These are phyloP conservation scores for Campoplex nolae DNA, from an alignment of 2,888 invertebrate species.

Conservation along the genomic window DNA sequence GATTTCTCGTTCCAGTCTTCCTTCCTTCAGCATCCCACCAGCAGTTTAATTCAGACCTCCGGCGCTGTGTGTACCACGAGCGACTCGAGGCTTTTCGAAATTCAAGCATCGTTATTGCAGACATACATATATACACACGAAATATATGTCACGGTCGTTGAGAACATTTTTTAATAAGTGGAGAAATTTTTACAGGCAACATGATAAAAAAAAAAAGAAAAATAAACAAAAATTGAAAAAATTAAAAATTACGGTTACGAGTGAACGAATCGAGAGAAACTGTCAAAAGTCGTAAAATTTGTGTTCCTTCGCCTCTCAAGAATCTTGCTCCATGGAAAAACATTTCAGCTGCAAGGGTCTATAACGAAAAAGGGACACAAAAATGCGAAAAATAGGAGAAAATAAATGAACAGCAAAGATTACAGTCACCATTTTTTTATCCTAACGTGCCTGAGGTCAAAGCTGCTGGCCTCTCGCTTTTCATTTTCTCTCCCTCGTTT, in stretches of 20 bases:
- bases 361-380: constrained; percentile 1
- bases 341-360: background rate
- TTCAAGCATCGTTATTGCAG: background rate
- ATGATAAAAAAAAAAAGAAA: background rate
- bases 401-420: constrained; percentile 44
- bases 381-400: constrained; percentile 52
- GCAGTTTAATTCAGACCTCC: constrained; percentile 10
- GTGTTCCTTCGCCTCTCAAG: rapidly evolving
- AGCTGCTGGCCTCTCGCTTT: background rate
- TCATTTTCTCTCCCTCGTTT: background rate
- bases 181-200: background rate
- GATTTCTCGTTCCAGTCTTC: constrained; percentile 19
- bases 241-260: background rate
- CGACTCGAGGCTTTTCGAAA: background rate
- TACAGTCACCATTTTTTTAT: constrained; percentile 61
- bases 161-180: background rate
- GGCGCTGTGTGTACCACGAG: background rate
- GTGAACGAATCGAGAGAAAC: background rate
- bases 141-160: background rate
- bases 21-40: constrained; percentile 21
- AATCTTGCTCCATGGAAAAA: background rate
- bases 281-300: background rate
- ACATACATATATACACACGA: background rate
- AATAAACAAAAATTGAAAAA: background rate
- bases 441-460: constrained; percentile 46